Percentiles rank a stretch among this genome's conserved stretches.
These are phyloP conservation scores for Coenobita brevimanus DNA, from an alignment of 1,140 invertebrate genomes.

Conservation along the genomic window DNA sequence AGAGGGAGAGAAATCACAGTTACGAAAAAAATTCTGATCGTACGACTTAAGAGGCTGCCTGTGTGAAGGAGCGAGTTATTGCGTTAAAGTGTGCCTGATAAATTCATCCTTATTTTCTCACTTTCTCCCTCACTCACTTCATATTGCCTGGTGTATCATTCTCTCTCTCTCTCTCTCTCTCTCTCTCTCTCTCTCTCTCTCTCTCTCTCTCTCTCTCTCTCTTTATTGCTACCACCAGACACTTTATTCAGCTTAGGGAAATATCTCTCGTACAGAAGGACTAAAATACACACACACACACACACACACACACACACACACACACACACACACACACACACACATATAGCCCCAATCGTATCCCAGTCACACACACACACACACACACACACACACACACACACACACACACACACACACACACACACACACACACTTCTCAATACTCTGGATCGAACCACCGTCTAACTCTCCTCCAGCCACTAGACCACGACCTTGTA, in stretches of 20 bases:
- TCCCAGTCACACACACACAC: neutral
- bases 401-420: slow-evolving; percentile 11
- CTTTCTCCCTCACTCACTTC: no score
- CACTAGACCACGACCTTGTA: neutral
- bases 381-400: slow-evolving; percentile 8
- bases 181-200: no score
- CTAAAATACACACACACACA: neutral
- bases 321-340: neutral
- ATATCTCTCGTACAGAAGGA: neutral
- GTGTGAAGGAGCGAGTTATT: neutral
- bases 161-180: no score
- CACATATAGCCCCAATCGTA: neutral
- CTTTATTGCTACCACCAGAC: neutral
- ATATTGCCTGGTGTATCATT: no score
- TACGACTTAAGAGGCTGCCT: no score
- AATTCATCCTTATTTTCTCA: no score
- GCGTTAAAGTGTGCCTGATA: neutral
- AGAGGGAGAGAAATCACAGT: no score
- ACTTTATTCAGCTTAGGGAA: neutral
- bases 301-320: slow-evolving; percentile 12
- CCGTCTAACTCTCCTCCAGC: neutral
- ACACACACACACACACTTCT: neutral
- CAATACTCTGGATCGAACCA: neutral
- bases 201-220: no score
- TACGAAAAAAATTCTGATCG: no score